Conservation (phyloP, 1,140 invertebrate species). For the Dendrolimus punctatus region DNA sequence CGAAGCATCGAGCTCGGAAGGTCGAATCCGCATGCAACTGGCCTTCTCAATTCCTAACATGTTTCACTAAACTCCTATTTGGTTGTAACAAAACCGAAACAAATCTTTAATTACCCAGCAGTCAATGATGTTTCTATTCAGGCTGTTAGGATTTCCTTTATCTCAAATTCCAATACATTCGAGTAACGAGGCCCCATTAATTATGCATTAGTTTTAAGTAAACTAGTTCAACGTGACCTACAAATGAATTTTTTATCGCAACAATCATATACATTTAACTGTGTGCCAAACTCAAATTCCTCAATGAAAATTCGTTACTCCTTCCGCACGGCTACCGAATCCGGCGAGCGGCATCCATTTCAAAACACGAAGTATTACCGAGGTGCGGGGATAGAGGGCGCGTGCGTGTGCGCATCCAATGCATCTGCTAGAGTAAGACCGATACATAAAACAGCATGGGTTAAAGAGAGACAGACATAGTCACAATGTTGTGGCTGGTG, state of each 20-base stretch:
- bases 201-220: not conserved
- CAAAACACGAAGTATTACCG: slow-evolving; percentile 53
- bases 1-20: too few relatives aligned
- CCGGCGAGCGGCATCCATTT: slow-evolving; percentile 38
- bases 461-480: slow-evolving; percentile 31
- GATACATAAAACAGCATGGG: slow-evolving; percentile 14
- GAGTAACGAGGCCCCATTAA: not conserved
- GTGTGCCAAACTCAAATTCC: slow-evolving; percentile 16
- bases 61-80: not conserved
- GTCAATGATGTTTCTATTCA: too few relatives aligned
- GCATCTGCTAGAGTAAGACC: slow-evolving; percentile 33
- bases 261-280: slow-evolving; percentile 2
- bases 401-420: slow-evolving; percentile 61
- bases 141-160: too few relatives aligned
- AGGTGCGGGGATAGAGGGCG: slow-evolving; percentile 49
- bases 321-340: slow-evolving; percentile 57
- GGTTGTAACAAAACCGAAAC: too few relatives aligned
- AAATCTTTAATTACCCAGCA: too few relatives aligned
- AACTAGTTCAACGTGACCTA: too few relatives aligned
- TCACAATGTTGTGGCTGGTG: slow-evolving; percentile 54
- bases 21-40: slow-evolving; percentile 9
- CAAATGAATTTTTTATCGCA: not conserved
- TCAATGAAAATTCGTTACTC: slow-evolving; percentile 59
- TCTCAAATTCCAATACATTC: not conserved
- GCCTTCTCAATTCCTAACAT: slow-evolving; percentile 9